Conservation (phyloP, 2,113 vertebrate species). For the Silurus asotus region DNA sequence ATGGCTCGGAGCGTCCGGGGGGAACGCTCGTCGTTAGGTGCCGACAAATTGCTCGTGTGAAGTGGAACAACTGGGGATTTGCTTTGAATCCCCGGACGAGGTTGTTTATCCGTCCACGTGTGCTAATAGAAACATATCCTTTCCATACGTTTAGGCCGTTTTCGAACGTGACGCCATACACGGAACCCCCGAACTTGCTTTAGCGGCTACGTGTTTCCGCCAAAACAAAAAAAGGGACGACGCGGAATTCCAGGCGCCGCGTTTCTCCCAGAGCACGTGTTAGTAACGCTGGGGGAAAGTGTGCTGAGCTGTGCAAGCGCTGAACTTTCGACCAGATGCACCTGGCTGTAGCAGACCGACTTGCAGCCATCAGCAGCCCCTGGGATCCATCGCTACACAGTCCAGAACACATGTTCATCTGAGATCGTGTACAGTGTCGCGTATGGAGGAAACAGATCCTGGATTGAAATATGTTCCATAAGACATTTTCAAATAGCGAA, state of each 20-base stretch:
- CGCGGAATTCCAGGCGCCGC: constrained; percentile 17
- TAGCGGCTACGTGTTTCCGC: background rate
- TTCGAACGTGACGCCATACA: background rate
- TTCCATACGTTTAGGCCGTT: background rate
- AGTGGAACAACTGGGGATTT: constrained; percentile 35
- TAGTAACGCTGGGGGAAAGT: constrained; percentile 35
- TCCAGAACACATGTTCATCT: constrained; percentile 55
- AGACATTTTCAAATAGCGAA: background rate
- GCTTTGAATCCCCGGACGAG: constrained; percentile 35
- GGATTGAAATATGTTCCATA: constrained; percentile 1
- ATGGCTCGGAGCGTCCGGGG: constrained; percentile 53
- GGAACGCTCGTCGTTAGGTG: constrained; percentile 51
- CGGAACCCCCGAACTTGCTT: background rate
- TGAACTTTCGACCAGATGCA: constrained; percentile 76
- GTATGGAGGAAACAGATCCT: background rate
- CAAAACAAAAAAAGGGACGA: constrained; percentile 26
- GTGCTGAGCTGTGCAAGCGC: constrained; percentile 54
- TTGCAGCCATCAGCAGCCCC: constrained; percentile 65
- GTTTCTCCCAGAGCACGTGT: constrained; percentile 13
- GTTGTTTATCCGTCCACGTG: constrained; percentile 46
- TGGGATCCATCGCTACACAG: constrained; percentile 66
- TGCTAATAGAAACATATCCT: background rate
- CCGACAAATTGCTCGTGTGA: constrained; percentile 68
- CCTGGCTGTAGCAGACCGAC: constrained; percentile 64
- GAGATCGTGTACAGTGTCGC: constrained; percentile 2